Evolutionary conservation across 1,140 invertebrate genomes (phyloP), one percentile per base, ranked within the genome.

Genomic region (Drosophila albomicans): DNA sequence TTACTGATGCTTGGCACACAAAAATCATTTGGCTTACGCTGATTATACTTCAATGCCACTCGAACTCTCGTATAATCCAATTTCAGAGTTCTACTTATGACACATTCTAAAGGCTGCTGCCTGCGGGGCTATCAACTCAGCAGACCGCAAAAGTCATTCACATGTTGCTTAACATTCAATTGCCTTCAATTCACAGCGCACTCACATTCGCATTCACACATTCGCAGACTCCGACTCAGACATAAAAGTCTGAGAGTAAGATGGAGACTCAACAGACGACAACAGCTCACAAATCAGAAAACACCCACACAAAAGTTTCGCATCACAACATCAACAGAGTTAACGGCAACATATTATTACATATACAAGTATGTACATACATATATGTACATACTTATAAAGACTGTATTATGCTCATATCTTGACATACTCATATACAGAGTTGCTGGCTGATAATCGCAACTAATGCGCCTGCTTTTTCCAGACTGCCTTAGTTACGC

Each of bases 121-220:
- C 65, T 58, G 30, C 54, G 28, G 52, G 54, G 54, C 66, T 48
- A 48, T 45, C 32, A 61, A 56, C 28, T 32, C 70, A 54, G 35
- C 46, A 58, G 67, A 75, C 59, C 52, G 67, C 77, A 77, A 69
- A 58, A 79, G 76, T 79, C 76, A 73, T 77, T 79, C 74, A 72
- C 64, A 78, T 78, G 71, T 85, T 81, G 59, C 82, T 79, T 66
- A 79, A 70, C 85, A 81, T 84, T 79, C 85, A 88, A 89, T 88
- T 89, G 85, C 66, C 78, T 67, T 64, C 77, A 81, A 82, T 75
- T 81, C 75, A 70, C 57, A 65, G 25, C 30, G 15, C 28, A 56
- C 49, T 54, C 49, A 56, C 59, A 52, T 1, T 56, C 35, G 20
- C n/a, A 49, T 5, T 28, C 16, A 25, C 28, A n/a, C 30, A 52